Conservation (phyloP, 2,888 invertebrate genomes). For the Rhagophthalmus giganteus region DNA sequence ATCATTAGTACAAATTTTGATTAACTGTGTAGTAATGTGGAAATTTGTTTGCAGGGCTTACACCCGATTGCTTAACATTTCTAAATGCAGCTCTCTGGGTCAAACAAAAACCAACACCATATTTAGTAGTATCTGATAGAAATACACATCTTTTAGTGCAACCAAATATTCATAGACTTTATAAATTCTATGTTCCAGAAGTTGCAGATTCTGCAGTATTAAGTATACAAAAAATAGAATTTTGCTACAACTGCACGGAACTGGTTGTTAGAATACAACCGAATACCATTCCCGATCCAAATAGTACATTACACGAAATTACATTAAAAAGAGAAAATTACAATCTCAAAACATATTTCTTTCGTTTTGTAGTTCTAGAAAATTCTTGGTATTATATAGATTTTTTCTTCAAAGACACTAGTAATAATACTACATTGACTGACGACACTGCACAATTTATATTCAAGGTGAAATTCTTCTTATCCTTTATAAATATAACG, state of each 20-base stretch:
- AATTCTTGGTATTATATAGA: slow-evolving; percentile 65
- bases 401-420: slow-evolving; percentile 42
- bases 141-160: slow-evolving; percentile 12
- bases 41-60: slow-evolving; percentile 63
- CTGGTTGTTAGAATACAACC: slow-evolving; percentile 58
- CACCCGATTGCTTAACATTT: slow-evolving; percentile 55
- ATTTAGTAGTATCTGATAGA: slow-evolving; percentile 23
- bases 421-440: not conserved
- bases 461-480: slow-evolving; percentile 27
- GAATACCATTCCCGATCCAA: slow-evolving; percentile 57
- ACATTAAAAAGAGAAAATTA: slow-evolving; percentile 14
- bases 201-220: slow-evolving; percentile 42
- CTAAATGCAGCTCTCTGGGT: slow-evolving; percentile 22
- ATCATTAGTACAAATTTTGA: no score
- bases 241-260: slow-evolving; percentile 37
- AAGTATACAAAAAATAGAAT: slow-evolving; percentile 39
- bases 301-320: slow-evolving; percentile 53
- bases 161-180: slow-evolving; percentile 31
- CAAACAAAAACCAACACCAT: slow-evolving; percentile 13
- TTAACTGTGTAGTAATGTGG: no score
- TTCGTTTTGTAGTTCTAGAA: slow-evolving; percentile 55
- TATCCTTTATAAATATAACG: slow-evolving; percentile 10
- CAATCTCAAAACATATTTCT: slow-evolving; percentile 3
- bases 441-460: slow-evolving; percentile 14
- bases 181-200: slow-evolving; percentile 47